Evolutionary conservation across 1,140 invertebrate genomes (phyloP).

Genomic region (Diploscapter pachys): DNA sequence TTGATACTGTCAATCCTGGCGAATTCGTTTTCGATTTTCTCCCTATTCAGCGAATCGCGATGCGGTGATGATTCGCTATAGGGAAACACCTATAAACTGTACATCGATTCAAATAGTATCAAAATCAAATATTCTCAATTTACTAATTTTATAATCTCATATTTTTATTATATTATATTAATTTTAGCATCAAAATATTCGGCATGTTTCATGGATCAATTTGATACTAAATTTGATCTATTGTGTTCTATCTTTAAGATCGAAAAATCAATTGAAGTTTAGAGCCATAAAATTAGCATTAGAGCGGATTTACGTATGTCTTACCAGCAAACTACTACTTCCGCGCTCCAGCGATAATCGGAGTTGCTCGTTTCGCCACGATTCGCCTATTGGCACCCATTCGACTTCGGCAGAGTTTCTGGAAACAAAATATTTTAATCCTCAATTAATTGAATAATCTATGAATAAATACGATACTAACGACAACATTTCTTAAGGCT

Average conservation of each 20-base stretch:
- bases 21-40: constrained; percentile 21
- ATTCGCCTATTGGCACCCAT: constrained; percentile 31
- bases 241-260: neutral
- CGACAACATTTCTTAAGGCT: too few relatives aligned
- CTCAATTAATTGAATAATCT: neutral
- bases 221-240: neutral
- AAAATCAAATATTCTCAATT: neutral
- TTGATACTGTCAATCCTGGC: constrained; percentile 27
- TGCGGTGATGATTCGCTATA: constrained; percentile 23
- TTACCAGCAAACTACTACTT: constrained; percentile 17
- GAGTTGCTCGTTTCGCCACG: constrained; percentile 34
- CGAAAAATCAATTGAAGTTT: neutral
- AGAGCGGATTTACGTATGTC: neutral
- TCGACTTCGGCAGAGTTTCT: constrained; percentile 36
- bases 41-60: constrained; percentile 31
- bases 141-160: neutral
- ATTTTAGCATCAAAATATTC: neutral
- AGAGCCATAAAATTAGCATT: neutral
- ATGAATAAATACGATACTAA: too few relatives aligned
- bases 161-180: neutral
- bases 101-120: neutral
- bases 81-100: constrained; percentile 16
- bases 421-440: neutral
- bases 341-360: constrained; percentile 27
- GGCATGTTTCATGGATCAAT: too few relatives aligned